Evolutionary conservation across 2,113 vertebrate genomes (phyloP), one percentile per base, ranked within the genome.

Genomic region (Notechis scutatus): DNA sequence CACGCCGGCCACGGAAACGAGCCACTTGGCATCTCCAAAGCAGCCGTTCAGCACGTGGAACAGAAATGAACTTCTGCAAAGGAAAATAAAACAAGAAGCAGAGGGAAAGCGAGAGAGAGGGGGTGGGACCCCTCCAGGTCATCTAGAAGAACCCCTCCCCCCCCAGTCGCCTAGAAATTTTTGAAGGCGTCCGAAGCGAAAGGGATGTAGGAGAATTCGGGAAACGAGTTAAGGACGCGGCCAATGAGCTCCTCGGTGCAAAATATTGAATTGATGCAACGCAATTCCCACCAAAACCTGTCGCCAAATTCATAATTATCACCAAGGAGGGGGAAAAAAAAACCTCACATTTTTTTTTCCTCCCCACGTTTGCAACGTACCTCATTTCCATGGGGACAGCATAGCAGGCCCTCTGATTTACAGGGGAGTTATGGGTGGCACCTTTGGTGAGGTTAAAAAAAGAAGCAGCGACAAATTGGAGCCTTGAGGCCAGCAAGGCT

Each of bases 301-400:
- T 69, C 12, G 29, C 64, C 29, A 69, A 69, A 69, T 69, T n/a
- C 29, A 18, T 18, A 34, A 69, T 69, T 69, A n/a, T 15, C 64
- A 5, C 59, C 3, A 24, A 61, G 24, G 57, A 26, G 57, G 23
- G 4, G 59, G 59, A 24, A 18, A 2, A 23, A 10, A 26, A 9
- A 59, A 9, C 8, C 10, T 11, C 29, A n/a, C 5, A 18, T 45
- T 45, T 74, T 74, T 74, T 81, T n/a, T 39, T 1, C 69, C 69
- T 8, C 5, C 6, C 15, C n/a, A 10, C 5, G 45, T 45, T 45
- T 45, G 45, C 45, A 45, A 45, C 64, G n/a, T 26, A 95, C 93
- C 95, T 96, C 95, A 95, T 95, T 89, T 96, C 95, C 69, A 92
- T 10, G 5, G 93, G 95, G 74, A 94, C 88, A 1, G 61, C 89